Evolutionary conservation across 2,888 invertebrate species (phyloP), one percentile per base, ranked within the genome.

Genomic region (Melanargia galathea): DNA sequence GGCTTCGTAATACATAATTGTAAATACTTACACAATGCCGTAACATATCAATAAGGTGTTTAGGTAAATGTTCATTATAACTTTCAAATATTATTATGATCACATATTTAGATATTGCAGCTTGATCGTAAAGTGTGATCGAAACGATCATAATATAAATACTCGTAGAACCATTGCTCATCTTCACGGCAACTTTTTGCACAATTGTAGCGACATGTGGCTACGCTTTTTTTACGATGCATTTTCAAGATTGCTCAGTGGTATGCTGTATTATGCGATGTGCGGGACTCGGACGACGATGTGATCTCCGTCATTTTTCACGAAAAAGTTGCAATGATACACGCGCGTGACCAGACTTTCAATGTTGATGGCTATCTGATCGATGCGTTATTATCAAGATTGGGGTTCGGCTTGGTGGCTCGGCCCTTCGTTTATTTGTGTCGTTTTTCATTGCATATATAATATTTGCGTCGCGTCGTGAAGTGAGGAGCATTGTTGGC

Each of bases 401-500:
- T 26, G 11, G n/a, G 6, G 16, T 33, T 24, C 30, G 22, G 49
- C 26, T 26, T 62, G 45, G 56, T 49, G 22, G 49, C 26, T 26
- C 60, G 45, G 56, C 59, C 63, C 60, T 56, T 60, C 60, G 38
- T 26, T 58, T 51, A 45, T 57, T 40, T 60, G 58, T 62, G 35
- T 40, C 62, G 33, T 51, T 48, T 63, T 59, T 55, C 30, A 30
- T 63, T 5, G 56, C 43, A 61, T 64, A 64, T 59, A 67, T 64
- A 63, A 55, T 68, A 60, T 58, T 33, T 56, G 61, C 33, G 62
- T 48, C 60, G 64, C 62, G 55, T 49, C 52, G 68, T 68, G 80
- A 79, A 78, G 78, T 75, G 59, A 68, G 80, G 54, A 57, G 64
- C 76, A 70, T 70, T 71, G 65, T 64, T 26, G 73, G 70, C 72